Base-by-base conservation (phyloP, 92 coral and sea anemone genomes). In the Zoanthus gigantus region DNA sequence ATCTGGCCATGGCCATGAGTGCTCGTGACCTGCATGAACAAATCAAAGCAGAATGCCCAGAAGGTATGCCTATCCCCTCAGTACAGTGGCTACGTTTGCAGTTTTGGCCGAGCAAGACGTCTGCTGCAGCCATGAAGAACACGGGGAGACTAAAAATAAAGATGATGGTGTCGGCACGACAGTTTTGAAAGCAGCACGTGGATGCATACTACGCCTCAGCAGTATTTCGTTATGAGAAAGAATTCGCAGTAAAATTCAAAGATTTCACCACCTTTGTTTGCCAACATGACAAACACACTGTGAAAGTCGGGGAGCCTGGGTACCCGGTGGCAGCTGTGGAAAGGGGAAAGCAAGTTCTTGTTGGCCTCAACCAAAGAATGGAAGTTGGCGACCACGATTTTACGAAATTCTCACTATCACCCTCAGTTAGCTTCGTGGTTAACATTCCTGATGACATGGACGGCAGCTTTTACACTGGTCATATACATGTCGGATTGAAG, bases 401-500 rank as follows among this genome's bases (percentile, higher is more conserved):
- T 54, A 54, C 60, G 12, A 54, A 54, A 54, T 54, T 54, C 34
- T 67, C 31, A 16, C 72, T 69, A 29, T 79, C 92, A 87, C 81
- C 86, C 23, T 80, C 90, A 44, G 74, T 92, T 90, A 48, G 87
- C 61, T 88, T 87, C 78, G 90, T 84, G 73, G 90, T 90, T 34
- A 78, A 86, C 74, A 86, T 92, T 47, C 95, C 91, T 79, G 65
- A 63, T 57, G 71, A 65, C 5, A 82, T 86, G 42, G 86, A 89
- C 57, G 89, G 90, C 60, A 90, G 89, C 73, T 92, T 92, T 87
- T 91, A 90, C 56, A 50, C 54, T 18, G 91, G 95, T 47, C 87
- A 92, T 61, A 83, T 87, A 29, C 81, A 82, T 71, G 82, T 90
- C 60, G 82, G 88, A 47, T 68, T 93, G 17, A 93, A 93, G 48